Evolutionary conservation across 2,113 vertebrate species (phyloP), one percentile per base, ranked within the genome.

Genomic region (Myotis brandtii): DNA sequence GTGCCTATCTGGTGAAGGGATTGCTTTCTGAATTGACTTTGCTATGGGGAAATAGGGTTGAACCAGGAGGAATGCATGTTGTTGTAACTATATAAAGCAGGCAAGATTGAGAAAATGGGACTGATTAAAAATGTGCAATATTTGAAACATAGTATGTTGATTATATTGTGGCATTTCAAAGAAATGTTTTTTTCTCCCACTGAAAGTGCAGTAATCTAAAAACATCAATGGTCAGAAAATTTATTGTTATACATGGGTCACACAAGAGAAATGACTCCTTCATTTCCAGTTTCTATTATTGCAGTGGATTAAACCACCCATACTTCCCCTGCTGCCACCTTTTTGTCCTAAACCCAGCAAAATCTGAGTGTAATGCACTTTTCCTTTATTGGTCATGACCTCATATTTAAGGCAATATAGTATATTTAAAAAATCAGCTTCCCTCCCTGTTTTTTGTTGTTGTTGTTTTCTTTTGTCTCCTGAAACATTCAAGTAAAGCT

Each of bases 11-110:
- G 67, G 80, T 92, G 83, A 95, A 69, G 46, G 88, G 30, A 90
- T 81, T 89, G 90, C 70, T 92, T 92, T 87, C 76, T 95, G 59
- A 96, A 87, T 87, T 93, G 48, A 84, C 64, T 95, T 85, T 95
- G 91, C 54, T 66, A 70, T 90, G 52, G 43, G 34, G 75, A 96
- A 94, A 82, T 67, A 30, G 25, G 43, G 4, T 88, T 95, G 66
- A 96, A 67, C 50, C 59, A 87, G 64, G 48, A 50, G 86, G 66
- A 81, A 59, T 59, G 9, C 34, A 50, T 87, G 62, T 89, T 90
- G 32, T 67, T 85, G 16, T 92, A 48, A 67, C 56, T 67, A 62
- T 72, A 87, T 87, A 82, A 89, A 88, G 66, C n/a, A 90, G 66
- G 37, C 48, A 96, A 91, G 62, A 81, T 93, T 66, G 56, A 96